Percentiles rank a stretch among this genome's conserved stretches.
These are phyloP conservation scores for Cyaniris semiargus DNA, from an alignment of 2,888 invertebrate species.

Conservation along the genomic window DNA sequence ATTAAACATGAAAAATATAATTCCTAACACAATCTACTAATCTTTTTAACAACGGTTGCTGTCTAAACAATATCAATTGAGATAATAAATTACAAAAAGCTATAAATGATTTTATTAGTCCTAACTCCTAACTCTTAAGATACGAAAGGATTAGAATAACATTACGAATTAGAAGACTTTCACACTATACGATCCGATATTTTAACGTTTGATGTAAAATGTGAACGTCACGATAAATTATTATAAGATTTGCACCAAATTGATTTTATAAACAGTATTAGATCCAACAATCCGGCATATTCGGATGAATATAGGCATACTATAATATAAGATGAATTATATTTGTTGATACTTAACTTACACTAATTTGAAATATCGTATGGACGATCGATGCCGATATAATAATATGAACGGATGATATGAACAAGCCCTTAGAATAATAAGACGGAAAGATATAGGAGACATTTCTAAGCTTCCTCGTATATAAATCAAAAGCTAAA, in stretches of 20 bases:
- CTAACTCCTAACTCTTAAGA: background rate
- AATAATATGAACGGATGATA: background rate
- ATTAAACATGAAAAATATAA: too few relatives aligned
- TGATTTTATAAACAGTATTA: background rate
- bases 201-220: background rate
- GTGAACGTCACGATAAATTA: too few relatives aligned
- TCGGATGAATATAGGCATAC: too few relatives aligned
- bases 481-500: slow-evolving; percentile 21
- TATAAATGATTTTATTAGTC: background rate
- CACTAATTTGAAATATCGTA: background rate
- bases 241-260: too few relatives aligned
- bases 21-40: background rate
- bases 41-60: background rate
- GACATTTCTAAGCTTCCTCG: background rate
- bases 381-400: background rate
- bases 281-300: too few relatives aligned
- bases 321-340: too few relatives aligned
- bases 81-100: slow-evolving; percentile 2
- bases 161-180: background rate
- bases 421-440: background rate
- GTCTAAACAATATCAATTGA: background rate
- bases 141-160: slow-evolving; percentile 13
- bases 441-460: background rate
- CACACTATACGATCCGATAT: background rate
- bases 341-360: too few relatives aligned